Base-by-base conservation (phyloP, 2,797 vertebrate species). In the Anguilla obscura region DNA sequence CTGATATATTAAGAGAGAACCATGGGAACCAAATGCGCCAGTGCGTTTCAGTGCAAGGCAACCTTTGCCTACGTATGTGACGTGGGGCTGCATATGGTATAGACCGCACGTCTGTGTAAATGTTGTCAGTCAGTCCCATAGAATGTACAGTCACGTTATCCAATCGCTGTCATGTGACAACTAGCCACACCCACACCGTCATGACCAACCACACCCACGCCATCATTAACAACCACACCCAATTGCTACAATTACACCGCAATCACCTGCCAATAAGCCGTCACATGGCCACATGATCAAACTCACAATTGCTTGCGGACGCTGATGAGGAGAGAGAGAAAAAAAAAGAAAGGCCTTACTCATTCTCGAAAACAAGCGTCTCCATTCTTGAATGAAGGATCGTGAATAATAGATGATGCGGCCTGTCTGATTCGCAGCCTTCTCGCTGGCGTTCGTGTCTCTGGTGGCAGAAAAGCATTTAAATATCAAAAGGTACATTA, bases 401-500 rank as follows among this genome's bases (percentile, higher is more conserved):
- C 74, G 50, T 80, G 76, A 48, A 80, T 80, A 80, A 48, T 80
- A 48, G 76, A 80, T 80, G 36, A 36, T 36, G 36, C 36, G 76
- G 18, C 18, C 6, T 14, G 27, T 50, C 2, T 76, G 24, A 40
- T 80, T 80, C 48, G 40, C 14, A 80, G 24, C 76, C 40, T 18
- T 45, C 76, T 48, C 36, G 36, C 36, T 36, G 36, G 36, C 1
- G 36, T 1, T 36, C 36, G 36, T 80, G 76, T 18, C 76, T 80
- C 21, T 9, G 5, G 36, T 45, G 40, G 21, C 76, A 80, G 27
- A 50, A 80, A 80, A 40, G 48, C 76, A 80, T 80, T 80, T 80
- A 80, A 80, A 80, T 80, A 80, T 80, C 76, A 80, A 80, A 80
- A 80, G 76, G 76, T 80, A 80, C 76, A 80, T 80, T 50, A 80